Evolutionary conservation across 2,797 vertebrate species (phyloP), one percentile per base, ranked within the genome.

Genomic region (Glossophaga mutica): DNA sequence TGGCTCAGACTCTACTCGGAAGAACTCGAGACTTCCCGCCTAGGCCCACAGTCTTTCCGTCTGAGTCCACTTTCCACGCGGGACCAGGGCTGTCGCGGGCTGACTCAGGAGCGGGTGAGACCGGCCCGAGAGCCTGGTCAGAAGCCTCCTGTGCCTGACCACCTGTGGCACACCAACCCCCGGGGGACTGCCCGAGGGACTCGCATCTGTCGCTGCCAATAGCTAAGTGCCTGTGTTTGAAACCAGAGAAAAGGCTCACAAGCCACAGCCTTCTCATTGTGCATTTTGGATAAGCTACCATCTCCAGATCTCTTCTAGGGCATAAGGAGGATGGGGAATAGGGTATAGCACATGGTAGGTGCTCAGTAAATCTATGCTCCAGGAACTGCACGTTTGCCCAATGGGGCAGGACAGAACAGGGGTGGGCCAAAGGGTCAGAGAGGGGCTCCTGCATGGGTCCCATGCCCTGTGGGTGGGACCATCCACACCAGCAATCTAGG

Each of bases 351-450:
- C 4, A 26, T 0, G 46, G 12, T 16, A 39, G 52, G 79, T 42
- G 9, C 21, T 79, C 67, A 89, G 5, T 68, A 42, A 95, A 86
- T 0, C 2, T 52, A 10, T 21, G 22, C 52, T 42, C 46, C 42
- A 24, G 76, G 57, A 79, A 42, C 9, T 6, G 1, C 44, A 34
- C n/a, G 4, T 67, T 70, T 59, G 16, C 55, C 22, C 59, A 15
- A 0, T 1, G 44, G 22, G 22, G 22, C 2, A 18, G 71, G 42
- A 42, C 1, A 6, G 21, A 39, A 22, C 11, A 12, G 26, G 37
- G 57, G 3, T 34, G 34, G 48, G 44, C 74, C 46, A 37, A 29
- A 77, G 55, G 7, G 18, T 2, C 44, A 0, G 21, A 24, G 10
- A 6, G 34, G 78, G 19, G 12, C 81, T 68, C 92, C 29, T 44